Evolutionary conservation across 2,797 vertebrate species (phyloP), one percentile per base, ranked within the genome.

Genomic region (Coendou prehensilis): DNA sequence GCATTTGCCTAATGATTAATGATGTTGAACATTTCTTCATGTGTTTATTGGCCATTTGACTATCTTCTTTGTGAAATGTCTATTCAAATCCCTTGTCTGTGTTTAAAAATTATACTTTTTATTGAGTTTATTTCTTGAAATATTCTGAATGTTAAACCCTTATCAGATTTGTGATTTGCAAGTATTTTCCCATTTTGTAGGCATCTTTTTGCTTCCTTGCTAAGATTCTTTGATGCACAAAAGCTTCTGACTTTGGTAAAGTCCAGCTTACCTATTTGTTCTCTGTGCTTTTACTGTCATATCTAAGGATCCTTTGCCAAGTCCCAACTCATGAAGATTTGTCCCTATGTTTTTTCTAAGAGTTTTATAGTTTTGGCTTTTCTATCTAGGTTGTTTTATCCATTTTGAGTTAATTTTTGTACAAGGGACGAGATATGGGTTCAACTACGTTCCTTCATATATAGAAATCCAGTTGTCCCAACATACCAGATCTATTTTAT

Each of bases 111-210:
- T 76, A 4, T 50, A 59, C 81, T 94, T 69, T 69, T 81, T 95
- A 22, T 93, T 61, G n/a, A 87, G 47, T 73, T 78, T 85, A 82
- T 45, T 91, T 89, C 59, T 78, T 81, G 84, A 50, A n/a, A 45
- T 59, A 71, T 47, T n/a, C 56, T 79, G 10, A 4, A 11, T 83
- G 33, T 64, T 67, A 76, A 95, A 28, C 23, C 0, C 37, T 41
- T 83, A 75, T 47, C n/a, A 76, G n/a, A 45, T 79, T 47, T 20
- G 17, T 80, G 79, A 61, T 85, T 91, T 56, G 28, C 47, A 89
- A 79, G 17, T 61, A 20, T 82, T 88, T 76, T 71, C 47, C 41
- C 17, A 17, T 69, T 13, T 2, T 41, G 0, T 89, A 45, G 30
- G 2, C 13, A 2, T 30, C 47, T 41, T 91, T 86, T 89, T 28